Evolutionary conservation across 2,797 vertebrate genomes (phyloP), one percentile per base, ranked within the genome.

Genomic region (Myiotriccus ornatus): DNA sequence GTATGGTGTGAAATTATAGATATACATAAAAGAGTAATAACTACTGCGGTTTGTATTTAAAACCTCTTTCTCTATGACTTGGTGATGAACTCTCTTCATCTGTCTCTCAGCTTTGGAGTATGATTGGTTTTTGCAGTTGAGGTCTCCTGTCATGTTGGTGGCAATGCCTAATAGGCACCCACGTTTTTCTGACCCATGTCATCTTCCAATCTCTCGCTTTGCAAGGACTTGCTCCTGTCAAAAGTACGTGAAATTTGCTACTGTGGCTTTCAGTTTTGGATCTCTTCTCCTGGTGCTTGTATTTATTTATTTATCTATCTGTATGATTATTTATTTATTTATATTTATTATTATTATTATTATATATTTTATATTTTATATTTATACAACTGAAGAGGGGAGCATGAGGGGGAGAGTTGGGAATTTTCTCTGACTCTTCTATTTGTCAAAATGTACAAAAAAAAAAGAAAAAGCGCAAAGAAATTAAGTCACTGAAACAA

Each of bases 1-100:
- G 59, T 24, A 7, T 79, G 86, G 90, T 93, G 90, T 87, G 87
- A 93, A 81, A 83, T 93, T 79, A 56, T 81, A 76, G 87, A 44
- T 92, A n/a, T 25, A 39, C 76, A 67, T 84, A 44, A 73, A 87
- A 92, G 82, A 92, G 24, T 35, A 90, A 37, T 68, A 79, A 78
- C 59, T 79, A 24, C 47, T 32, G 76, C 44, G 56, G 79, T 55
- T 88, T 93, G 84, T 91, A 73, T 93, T 86, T 91, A 43, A 90
- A 82, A 70, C 70, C 76, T 73, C 91, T 57, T 77, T 57, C 59
- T 83, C 16, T 52, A 2, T 59, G 37, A 59, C 70, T 81, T 87
- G 81, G 67, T 89, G 46, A 43, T 3, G 24, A 88, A 81, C 39
- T 87, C 64, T 85, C 43, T 90, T 95, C 25, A 34, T 81, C 34